These are phyloP conservation scores for Paradoxurus hermaphroditus DNA, from an alignment of 2,113 vertebrate genomes.

Conservation along the genomic window DNA sequence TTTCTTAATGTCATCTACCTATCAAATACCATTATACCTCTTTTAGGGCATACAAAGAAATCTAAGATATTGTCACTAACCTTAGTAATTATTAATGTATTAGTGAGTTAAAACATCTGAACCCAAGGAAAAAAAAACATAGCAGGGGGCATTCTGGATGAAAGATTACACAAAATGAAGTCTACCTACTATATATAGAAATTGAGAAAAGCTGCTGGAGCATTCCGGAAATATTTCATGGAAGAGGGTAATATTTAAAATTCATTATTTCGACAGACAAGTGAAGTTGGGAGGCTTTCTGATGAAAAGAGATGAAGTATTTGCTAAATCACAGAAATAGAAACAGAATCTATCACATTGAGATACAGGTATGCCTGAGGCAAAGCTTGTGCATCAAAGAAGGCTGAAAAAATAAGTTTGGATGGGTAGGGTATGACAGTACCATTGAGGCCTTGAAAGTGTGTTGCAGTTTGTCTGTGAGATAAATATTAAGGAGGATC, in stretches of 20 bases:
- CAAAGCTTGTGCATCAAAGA: not conserved
- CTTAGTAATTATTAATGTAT: not conserved
- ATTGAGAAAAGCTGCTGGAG: not conserved
- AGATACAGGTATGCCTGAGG: not conserved
- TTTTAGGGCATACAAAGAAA: not conserved
- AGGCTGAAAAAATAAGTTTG: not conserved
- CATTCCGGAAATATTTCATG: not conserved
- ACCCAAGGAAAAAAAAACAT: not conserved
- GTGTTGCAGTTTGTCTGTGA: not conserved
- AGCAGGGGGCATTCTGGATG: not conserved
- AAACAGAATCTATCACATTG: not conserved
- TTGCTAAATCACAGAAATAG: not conserved
- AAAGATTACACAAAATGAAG: not conserved
- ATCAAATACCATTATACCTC: not conserved
- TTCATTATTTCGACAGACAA: not conserved
- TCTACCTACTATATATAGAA: not conserved
- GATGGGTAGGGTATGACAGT: not conserved
- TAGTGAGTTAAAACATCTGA: not conserved
- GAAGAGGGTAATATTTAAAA: not conserved
- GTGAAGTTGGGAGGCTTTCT: not conserved
- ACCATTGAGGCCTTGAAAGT: not conserved
- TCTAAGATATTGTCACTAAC: not conserved
- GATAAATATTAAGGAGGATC: not conserved
- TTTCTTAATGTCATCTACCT: not conserved
- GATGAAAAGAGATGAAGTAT: not conserved